Conservation (phyloP, 2,888 invertebrate species). For the Netelia inedita region DNA sequence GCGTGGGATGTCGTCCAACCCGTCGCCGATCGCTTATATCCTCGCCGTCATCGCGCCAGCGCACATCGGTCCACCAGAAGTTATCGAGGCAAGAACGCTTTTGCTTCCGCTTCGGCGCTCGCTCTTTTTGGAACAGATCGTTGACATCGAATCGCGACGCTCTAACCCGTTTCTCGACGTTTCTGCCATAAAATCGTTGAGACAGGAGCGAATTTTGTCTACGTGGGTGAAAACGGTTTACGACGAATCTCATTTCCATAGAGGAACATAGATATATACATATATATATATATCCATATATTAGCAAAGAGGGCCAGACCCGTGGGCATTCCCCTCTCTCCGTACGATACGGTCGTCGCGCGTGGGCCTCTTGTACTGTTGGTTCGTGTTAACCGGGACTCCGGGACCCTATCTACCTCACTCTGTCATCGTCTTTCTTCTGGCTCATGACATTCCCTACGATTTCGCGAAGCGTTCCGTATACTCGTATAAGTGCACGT, state of each 20-base stretch:
- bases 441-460: constrained; percentile 43
- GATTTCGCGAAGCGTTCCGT: constrained; percentile 33
- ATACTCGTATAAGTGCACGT: neutral
- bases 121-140: constrained; percentile 4
- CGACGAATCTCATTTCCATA: constrained; percentile 55
- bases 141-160: constrained; percentile 9
- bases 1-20: constrained; percentile 76
- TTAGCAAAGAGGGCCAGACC: constrained; percentile 6
- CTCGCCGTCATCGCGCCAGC: constrained; percentile 9
- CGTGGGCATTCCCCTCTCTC: constrained; percentile 17
- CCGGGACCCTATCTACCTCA: constrained; percentile 26
- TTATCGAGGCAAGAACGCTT: neutral
- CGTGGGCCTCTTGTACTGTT: constrained; percentile 72
- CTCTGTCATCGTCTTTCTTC: constrained; percentile 41
- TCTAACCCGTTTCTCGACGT: too few species aligned
- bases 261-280: constrained; percentile 29
- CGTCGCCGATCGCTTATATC: constrained; percentile 49
- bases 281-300: constrained; percentile 1
- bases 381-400: constrained; percentile 59
- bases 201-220: neutral
- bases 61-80: neutral
- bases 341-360: constrained; percentile 48
- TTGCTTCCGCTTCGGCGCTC: constrained; percentile 6
- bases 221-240: constrained; percentile 41
- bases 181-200: constrained; percentile 42